phyloP scores from a whole-genome alignment of 2,888 invertebrate species.

The Drosophila merina region DNA sequence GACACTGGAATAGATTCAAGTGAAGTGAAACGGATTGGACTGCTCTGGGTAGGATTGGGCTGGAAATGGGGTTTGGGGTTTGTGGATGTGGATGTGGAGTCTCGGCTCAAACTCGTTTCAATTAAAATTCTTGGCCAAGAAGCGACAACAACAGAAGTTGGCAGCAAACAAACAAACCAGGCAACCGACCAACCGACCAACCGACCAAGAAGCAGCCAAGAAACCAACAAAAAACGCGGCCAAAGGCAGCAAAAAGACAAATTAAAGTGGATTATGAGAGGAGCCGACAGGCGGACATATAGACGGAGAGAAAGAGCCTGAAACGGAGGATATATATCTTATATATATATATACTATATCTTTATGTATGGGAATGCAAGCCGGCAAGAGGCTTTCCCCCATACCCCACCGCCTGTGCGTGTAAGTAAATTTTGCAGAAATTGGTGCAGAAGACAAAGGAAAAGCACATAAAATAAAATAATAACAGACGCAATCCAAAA shows the following conservation, averaged over 20 bases:
- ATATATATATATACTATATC: conserved; percentile 16
- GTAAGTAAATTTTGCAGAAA: conserved; percentile 78
- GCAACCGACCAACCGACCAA: conserved; percentile 6
- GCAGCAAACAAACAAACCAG: conserved; percentile 46
- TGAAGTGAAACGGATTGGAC: conserved; percentile 32
- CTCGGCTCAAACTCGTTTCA: conserved; percentile 74
- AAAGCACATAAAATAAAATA: conserved; percentile 74
- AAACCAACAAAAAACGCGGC: conserved; percentile 32
- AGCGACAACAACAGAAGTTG: conserved; percentile 53
- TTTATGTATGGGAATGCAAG: conserved; percentile 38
- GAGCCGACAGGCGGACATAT: conserved; percentile 32
- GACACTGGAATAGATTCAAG: conserved; percentile 29
- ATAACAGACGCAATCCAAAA: conserved; percentile 74
- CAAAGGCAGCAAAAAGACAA: conserved; percentile 69
- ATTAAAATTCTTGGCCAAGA: conserved; percentile 75
- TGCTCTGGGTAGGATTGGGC: conserved; percentile 17
- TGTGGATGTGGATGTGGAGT: conserved; percentile 10
- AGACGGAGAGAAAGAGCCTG: conserved; percentile 3
- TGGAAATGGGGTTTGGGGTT: conserved; percentile 4
- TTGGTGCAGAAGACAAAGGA: conserved; percentile 78
- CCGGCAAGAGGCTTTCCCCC: conserved; percentile 27
- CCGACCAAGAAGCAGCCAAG: conserved; percentile 31
- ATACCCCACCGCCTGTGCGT: conserved; percentile 53
- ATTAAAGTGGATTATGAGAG: conserved; percentile 77
- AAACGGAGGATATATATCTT: conserved; percentile 27